Evolutionary conservation across 2,888 invertebrate species (phyloP).

Genomic region (Xestia c-nigrum): DNA sequence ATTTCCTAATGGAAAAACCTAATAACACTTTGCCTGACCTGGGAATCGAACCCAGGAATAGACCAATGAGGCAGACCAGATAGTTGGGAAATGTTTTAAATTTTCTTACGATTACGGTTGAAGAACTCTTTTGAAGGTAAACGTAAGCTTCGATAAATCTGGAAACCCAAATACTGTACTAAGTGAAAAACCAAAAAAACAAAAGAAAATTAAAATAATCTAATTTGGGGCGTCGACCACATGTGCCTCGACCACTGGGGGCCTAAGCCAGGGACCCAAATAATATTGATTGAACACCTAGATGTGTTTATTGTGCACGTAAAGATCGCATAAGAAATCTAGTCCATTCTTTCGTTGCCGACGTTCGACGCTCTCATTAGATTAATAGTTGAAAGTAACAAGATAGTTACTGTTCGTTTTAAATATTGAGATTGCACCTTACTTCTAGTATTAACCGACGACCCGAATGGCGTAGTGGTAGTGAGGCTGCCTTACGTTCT

Average conservation of each 20-base stretch:
- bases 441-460: neutral
- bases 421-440: conserved; percentile 32
- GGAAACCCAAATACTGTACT: too few relatives aligned
- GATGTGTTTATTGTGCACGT: neutral
- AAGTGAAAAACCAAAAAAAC: too few relatives aligned
- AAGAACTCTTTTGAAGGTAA: neutral
- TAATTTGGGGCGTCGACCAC: too few relatives aligned
- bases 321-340: conserved; percentile 7
- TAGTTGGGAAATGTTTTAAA: neutral
- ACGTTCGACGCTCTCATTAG: conserved; percentile 3
- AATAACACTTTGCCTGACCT: too few relatives aligned
- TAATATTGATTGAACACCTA: neutral
- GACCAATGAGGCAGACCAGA: too few relatives aligned
- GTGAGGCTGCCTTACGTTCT: too few relatives aligned
- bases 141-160: neutral
- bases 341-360: neutral
- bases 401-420: conserved; percentile 5
- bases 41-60: too few relatives aligned
- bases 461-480: too few relatives aligned
- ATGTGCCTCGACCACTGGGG: too few relatives aligned
- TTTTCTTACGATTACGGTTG: neutral
- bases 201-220: too few relatives aligned
- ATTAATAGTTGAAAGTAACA: conserved; percentile 27
- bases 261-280: neutral
- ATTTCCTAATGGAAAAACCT: too few relatives aligned